Base-by-base conservation (phyloP, 2,888 invertebrate genomes). In the Dyspetes luteomarginatus region DNA sequence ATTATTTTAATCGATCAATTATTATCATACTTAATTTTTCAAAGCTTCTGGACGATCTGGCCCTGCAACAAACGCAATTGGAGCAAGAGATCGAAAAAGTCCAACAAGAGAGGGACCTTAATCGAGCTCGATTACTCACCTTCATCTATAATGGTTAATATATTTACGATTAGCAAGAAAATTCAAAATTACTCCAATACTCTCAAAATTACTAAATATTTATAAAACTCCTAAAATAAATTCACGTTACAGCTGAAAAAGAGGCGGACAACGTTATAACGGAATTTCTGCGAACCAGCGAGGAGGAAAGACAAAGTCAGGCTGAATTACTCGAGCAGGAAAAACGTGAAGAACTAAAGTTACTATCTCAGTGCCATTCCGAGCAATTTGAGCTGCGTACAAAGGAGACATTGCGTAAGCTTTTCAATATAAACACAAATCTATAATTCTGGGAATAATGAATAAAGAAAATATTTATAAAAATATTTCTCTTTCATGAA, bases 21-120 rank as follows among this genome's bases (percentile, higher is more conserved):
- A 48, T 55, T 52, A 26, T 9, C 26, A 26, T 30, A 67, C 79
- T 91, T 82, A 84, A 65, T 64, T 55, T 41, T 50, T 4, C 0
- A 17, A n/a, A 94, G 93, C 91, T 94, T 30, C 85, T 94, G 83
- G 93, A 92, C 83, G 92, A 93, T 88, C 92, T 96, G 84, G 92
- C 94, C 71, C 89, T 94, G 87, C 94, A 95, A 87, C 96, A 96
- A 91, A 93, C 93, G 76, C 94, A 94, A 86, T 91, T 96, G 50
- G 96, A 96, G 88, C 92, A 92, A 82, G 94, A 96, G 91, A 94
- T 96, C 83, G 94, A 93, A 78, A 95, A 94, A 92, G 93, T 96
- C 75, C 96, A 96, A 86, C 94, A 93, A 88, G 93, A 93, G 84
- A 95, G 94, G 91, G 96, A 96, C 89, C 88, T 84, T 3, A 90